Percentiles rank a stretch among this genome's conserved stretches.
Conservation (phyloP, 2,888 invertebrate species). For the Callimorpha dominula region DNA sequence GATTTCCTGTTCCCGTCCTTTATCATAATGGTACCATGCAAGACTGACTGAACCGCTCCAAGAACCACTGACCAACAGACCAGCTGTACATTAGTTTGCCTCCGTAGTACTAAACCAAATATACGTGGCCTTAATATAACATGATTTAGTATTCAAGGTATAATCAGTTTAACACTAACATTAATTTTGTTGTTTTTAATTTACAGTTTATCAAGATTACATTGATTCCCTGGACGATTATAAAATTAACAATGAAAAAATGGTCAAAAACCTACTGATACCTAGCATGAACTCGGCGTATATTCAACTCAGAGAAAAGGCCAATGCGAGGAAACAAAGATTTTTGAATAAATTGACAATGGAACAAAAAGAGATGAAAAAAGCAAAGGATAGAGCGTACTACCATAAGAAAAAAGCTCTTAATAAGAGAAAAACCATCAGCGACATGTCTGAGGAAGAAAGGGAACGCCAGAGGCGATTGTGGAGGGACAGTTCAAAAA, state of each 20-base stretch:
- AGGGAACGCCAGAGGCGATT: slow-evolving; percentile 6
- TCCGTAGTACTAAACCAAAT: not conserved
- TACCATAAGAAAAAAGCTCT: slow-evolving; percentile 30
- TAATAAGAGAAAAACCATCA: slow-evolving; percentile 10
- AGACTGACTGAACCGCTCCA: too few species aligned
- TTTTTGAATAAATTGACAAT: slow-evolving; percentile 49
- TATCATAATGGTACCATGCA: too few species aligned
- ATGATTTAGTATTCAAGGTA: too few species aligned
- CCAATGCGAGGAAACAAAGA: slow-evolving; percentile 48
- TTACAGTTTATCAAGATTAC: slow-evolving; percentile 13
- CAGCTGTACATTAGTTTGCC: too few species aligned
- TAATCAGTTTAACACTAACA: not conserved
- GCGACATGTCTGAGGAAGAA: slow-evolving; percentile 19
- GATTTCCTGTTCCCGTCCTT: too few species aligned
- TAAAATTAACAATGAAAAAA: not conserved
- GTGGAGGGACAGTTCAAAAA: slow-evolving; percentile 14
- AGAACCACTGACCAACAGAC: too few species aligned
- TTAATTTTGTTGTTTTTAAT: not conserved
- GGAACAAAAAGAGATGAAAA: slow-evolving; percentile 47
- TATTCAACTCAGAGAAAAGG: slow-evolving; percentile 43
- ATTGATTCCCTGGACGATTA: slow-evolving; percentile 2
- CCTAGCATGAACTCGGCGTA: slow-evolving; percentile 28
- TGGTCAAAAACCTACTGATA: not conserved
- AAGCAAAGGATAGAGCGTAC: slow-evolving; percentile 46
- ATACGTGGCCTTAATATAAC: too few species aligned